Base-by-base conservation (phyloP, 2,797 vertebrate species). In the Gambelia wislizenii region DNA sequence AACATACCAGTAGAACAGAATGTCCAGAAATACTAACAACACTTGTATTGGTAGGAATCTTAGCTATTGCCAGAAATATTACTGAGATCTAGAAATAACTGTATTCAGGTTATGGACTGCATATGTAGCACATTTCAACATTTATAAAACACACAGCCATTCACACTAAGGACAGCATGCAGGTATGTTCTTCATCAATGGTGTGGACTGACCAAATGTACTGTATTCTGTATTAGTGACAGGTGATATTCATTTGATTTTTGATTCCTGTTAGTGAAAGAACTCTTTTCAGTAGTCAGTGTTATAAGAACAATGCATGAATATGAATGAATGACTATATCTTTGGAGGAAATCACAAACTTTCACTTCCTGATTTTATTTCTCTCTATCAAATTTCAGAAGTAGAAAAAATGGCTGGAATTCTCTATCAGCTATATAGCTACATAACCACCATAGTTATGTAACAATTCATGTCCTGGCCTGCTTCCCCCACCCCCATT, bases 1-100 rank as follows among this genome's bases (percentile, higher is more conserved):
- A 85, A 16, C 14, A 84, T 47, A 83, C 12, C 20, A 87, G 0
- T 0, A 9, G 2, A 18, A 70, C 1, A 0, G 42, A 10, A 52
- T 92, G 74, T 83, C 47, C 84, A 91, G 69, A 79, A 2, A 13
- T 52, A 86, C 49, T n/a, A 59, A n/a, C 44, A 70, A 72, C 27
- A 42, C 12, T 56, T 80, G 42, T 49, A 36, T 36, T 49, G 33
- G 33, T 20, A 88, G 42, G 42, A 27, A 61, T 75, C 33, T 30
- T 42, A 76, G 54, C 33, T 20, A 30, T 5, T 33, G 6, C 22
- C 22, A 30, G 49, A 36, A 36, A 39, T 69, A 52, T 5, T 72
- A 25, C 6, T 64, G 44, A 83, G 61, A 69, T 36, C 33, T 69
- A 33, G 81, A 83, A 69, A n/a, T n/a, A 44, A 4, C 30, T n/a